Evolutionary conservation across 2,888 invertebrate species (phyloP).

Genomic region (Erebia ligea): DNA sequence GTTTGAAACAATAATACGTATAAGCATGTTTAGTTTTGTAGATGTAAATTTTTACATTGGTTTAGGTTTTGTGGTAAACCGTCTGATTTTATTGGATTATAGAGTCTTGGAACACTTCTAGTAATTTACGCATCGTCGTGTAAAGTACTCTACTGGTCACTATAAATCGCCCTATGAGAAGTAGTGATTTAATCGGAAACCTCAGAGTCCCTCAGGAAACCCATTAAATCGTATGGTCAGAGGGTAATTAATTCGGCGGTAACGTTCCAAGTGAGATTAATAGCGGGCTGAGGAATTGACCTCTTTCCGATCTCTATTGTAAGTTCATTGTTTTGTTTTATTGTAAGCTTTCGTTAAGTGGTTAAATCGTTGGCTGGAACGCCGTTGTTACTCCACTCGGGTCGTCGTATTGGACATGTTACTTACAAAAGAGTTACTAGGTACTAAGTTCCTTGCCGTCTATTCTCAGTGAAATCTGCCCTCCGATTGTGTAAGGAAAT

Average conservation of each 20-base stretch:
- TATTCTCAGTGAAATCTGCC: too few relatives aligned
- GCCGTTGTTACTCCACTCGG: background rate
- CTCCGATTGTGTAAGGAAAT: too few relatives aligned
- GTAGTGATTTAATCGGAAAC: slow-evolving; percentile 83
- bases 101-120: slow-evolving; percentile 38
- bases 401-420: background rate
- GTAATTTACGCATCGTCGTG: slow-evolving; percentile 46
- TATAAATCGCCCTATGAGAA: slow-evolving; percentile 82
- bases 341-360: slow-evolving; percentile 17
- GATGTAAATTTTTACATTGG: too few relatives aligned
- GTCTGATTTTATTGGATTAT: background rate
- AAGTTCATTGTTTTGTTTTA: slow-evolving; percentile 63
- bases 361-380: background rate
- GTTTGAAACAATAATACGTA: too few relatives aligned
- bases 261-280: slow-evolving; percentile 79
- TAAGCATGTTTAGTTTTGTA: too few relatives aligned
- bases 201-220: slow-evolving; percentile 78
- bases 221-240: slow-evolving; percentile 83
- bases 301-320: slow-evolving; percentile 68
- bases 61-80: too few relatives aligned
- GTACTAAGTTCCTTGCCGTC: too few relatives aligned
- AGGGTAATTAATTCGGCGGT: slow-evolving; percentile 82
- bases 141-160: slow-evolving; percentile 55
- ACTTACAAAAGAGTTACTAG: too few relatives aligned
- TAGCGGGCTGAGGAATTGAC: slow-evolving; percentile 67